A percentile compares a stretch with the other conserved stretches of the same genome.
phyloP scores from a whole-genome alignment of 2,888 invertebrate genomes.

The Pollenia griseotomentosa region DNA sequence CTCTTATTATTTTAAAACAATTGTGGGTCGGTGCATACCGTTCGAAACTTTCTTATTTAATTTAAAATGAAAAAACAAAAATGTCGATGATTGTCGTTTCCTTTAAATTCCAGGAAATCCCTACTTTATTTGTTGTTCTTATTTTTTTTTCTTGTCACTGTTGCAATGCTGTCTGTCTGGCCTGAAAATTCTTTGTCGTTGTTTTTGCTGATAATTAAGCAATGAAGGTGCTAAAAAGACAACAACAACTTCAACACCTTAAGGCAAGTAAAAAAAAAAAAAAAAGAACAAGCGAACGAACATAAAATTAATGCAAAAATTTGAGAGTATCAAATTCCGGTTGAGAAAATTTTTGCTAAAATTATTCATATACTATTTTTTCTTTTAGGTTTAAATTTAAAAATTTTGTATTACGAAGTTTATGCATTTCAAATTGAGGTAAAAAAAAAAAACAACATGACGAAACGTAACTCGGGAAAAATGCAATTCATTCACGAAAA shows the following conservation, averaged over 20 bases:
- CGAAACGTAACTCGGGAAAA: neutral
- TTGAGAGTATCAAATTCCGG: conserved; percentile 61
- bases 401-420: conserved; percentile 24
- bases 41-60: neutral
- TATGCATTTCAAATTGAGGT: conserved; percentile 31
- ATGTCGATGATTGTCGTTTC: conserved; percentile 53
- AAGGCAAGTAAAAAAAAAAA: conserved; percentile 3
- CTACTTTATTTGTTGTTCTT: conserved; percentile 40
- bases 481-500: conserved; percentile 33
- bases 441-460: neutral
- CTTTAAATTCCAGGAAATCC: conserved; percentile 71
- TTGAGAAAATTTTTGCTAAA: conserved; percentile 44
- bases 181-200: conserved; percentile 17
- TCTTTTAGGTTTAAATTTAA: neutral
- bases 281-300: neutral
- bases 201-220: conserved; percentile 47
- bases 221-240: conserved; percentile 57
- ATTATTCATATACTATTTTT: conserved; percentile 5
- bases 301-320: conserved; percentile 35
- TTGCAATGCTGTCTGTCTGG: conserved; percentile 63
- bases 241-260: conserved; percentile 55
- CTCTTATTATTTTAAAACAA: too few relatives aligned
- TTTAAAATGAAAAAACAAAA: conserved; percentile 49
- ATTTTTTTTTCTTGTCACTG: conserved; percentile 28
- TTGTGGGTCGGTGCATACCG: neutral